A percentile compares a stretch with the other conserved stretches of the same genome.
These are phyloP conservation scores for Poecilia wingei DNA, from an alignment of 2,797 vertebrate species.

Conservation along the genomic window DNA sequence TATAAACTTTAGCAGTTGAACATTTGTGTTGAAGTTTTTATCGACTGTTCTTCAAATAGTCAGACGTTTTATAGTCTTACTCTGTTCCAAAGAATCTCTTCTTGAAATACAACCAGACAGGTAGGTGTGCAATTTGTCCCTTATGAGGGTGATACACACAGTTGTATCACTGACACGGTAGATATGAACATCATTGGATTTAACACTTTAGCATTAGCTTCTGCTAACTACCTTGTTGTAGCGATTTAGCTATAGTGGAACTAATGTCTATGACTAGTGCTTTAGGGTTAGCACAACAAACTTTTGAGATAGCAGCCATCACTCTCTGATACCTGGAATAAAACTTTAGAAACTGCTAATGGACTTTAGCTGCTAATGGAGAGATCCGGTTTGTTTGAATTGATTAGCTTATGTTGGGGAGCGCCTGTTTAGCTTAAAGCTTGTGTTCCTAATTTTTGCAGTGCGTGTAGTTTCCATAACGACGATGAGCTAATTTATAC, in stretches of 20 bases:
- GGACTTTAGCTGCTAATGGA: not conserved
- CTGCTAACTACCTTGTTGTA: not conserved
- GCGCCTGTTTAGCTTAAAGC: slow-evolving; percentile 22
- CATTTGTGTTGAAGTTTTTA: too few species aligned
- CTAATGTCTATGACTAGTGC: not conserved
- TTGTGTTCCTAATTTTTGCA: slow-evolving; percentile 22
- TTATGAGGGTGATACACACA: not conserved
- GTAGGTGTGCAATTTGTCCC: too few species aligned
- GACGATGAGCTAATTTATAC: slow-evolving; percentile 35
- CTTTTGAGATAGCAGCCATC: not conserved
- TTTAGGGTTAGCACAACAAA: not conserved
- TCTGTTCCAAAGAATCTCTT: not conserved
- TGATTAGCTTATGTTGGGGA: not conserved
- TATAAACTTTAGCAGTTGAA: too few species aligned
- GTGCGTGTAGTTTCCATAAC: slow-evolving; percentile 56
- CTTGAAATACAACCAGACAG: not conserved
- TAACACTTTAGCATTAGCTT: not conserved
- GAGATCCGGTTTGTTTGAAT: slow-evolving; percentile 16
- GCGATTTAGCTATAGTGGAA: not conserved
- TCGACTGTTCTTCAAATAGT: too few species aligned
- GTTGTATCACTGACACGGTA: not conserved
- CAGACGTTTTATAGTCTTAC: too few species aligned
- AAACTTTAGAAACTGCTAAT: not conserved
- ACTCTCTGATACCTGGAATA: not conserved
- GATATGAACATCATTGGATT: not conserved